These are phyloP conservation scores for Falcunculus frontatus DNA, from an alignment of 2,113 vertebrate species.

Conservation along the genomic window DNA sequence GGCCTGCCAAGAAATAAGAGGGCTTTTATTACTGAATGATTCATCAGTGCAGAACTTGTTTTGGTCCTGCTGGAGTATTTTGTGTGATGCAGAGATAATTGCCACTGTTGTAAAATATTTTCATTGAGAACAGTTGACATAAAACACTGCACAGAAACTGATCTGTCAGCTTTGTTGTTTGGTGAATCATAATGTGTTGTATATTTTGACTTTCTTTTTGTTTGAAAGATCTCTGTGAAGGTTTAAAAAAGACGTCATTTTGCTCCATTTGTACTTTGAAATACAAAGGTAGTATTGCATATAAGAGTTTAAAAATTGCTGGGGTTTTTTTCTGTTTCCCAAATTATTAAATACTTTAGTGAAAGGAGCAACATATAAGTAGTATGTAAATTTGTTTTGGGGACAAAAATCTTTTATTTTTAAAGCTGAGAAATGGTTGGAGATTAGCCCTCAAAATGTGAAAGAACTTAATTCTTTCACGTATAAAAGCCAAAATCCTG, in stretches of 20 bases:
- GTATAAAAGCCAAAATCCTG: neutral
- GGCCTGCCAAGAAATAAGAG: neutral
- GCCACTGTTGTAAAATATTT: slow-evolving; percentile 35
- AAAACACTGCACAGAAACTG: slow-evolving; percentile 37
- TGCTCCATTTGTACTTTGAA: neutral
- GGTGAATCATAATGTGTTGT: slow-evolving; percentile 40
- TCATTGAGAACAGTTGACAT: slow-evolving; percentile 49
- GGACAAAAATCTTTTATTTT: neutral
- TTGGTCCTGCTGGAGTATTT: slow-evolving; percentile 23
- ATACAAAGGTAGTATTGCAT: neutral
- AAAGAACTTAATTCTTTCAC: neutral
- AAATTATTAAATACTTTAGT: neutral
- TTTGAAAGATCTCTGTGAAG: neutral
- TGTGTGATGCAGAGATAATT: slow-evolving; percentile 28
- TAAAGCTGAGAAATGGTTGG: neutral
- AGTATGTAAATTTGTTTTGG: neutral
- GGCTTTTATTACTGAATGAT: slow-evolving; percentile 35
- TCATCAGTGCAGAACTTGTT: slow-evolving; percentile 44
- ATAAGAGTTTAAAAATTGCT: neutral
- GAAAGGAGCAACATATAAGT: neutral
- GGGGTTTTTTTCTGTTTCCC: neutral
- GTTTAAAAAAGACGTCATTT: neutral
- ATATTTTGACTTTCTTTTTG: slow-evolving; percentile 13
- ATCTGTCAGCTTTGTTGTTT: slow-evolving; percentile 46
- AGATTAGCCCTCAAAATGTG: neutral